phyloP scores from a whole-genome alignment of 2,888 invertebrate species.

The Atethmia centrago region DNA sequence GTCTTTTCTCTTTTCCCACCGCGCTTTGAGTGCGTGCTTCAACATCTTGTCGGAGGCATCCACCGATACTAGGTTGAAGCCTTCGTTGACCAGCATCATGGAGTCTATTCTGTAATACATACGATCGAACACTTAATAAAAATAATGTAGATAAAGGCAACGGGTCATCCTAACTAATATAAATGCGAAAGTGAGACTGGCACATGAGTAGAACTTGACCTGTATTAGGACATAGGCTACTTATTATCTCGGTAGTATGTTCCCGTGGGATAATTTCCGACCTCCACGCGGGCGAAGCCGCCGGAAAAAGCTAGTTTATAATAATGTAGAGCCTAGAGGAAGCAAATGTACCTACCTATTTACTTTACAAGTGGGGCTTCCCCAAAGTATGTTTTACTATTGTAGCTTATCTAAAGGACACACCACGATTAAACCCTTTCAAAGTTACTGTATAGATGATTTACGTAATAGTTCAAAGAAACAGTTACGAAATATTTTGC shows the following conservation, averaged over 20 bases:
- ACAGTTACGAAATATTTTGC: background rate
- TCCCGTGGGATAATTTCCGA: no score
- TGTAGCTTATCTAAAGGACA: no score
- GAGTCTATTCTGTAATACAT: constrained; percentile 93
- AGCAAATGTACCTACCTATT: no score
- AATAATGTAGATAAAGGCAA: background rate
- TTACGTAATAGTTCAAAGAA: background rate
- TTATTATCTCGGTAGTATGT: no score
- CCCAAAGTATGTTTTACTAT: background rate
- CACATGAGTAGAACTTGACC: no score
- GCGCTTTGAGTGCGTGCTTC: constrained; percentile 95
- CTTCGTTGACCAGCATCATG: constrained; percentile 96
- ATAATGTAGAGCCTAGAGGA: no score
- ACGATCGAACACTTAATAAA: background rate
- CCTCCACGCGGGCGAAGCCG: no score
- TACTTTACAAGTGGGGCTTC: background rate
- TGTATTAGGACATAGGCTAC: no score
- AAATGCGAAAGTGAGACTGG: no score
- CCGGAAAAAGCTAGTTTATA: no score
- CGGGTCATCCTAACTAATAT: no score
- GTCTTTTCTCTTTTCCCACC: constrained; percentile 96
- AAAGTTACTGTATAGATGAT: no score
- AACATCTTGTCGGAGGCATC: constrained; percentile 98
- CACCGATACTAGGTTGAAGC: constrained; percentile 95
- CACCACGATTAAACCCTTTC: background rate